Evolutionary conservation across 64 coral and sea anemone species (phyloP).

Genomic region (Actinia equina): DNA sequence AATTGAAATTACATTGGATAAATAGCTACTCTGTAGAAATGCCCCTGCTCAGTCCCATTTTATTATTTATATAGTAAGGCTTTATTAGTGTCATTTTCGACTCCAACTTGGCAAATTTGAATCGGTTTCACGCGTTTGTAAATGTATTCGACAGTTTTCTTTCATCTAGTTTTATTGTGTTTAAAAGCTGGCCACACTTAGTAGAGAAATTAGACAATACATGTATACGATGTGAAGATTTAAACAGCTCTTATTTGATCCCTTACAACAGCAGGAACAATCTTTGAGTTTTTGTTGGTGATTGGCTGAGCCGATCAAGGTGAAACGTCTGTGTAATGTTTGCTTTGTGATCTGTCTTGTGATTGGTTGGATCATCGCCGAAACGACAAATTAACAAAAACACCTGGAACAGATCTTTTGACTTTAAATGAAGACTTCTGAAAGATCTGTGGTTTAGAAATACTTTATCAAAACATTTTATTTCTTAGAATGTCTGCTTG

Average conservation of each 20-base stretch:
- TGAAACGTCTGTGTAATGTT: neutral
- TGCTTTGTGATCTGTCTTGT: neutral
- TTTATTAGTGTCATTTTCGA: neutral
- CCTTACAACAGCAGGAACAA: neutral
- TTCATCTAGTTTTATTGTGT: neutral
- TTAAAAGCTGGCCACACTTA: neutral
- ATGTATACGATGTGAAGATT: neutral
- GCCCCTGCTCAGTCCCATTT: too few relatives aligned
- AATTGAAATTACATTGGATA: too few relatives aligned
- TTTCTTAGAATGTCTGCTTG: neutral
- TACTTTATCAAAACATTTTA: neutral
- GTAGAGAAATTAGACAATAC: neutral
- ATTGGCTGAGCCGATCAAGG: neutral
- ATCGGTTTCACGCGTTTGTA: neutral
- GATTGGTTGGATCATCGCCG: neutral
- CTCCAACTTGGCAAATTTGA: neutral
- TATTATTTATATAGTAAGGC: too few relatives aligned
- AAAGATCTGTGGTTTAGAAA: neutral
- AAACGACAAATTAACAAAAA: neutral
- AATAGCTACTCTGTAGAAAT: too few relatives aligned
- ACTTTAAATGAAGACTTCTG: neutral
- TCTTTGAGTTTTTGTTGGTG: neutral
- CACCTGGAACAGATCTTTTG: constrained; percentile 3
- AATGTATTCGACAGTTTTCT: neutral
- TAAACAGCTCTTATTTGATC: constrained; percentile 1